phyloP scores from a whole-genome alignment of 2,113 vertebrate species.

The Protobothrops flavoviridis region DNA sequence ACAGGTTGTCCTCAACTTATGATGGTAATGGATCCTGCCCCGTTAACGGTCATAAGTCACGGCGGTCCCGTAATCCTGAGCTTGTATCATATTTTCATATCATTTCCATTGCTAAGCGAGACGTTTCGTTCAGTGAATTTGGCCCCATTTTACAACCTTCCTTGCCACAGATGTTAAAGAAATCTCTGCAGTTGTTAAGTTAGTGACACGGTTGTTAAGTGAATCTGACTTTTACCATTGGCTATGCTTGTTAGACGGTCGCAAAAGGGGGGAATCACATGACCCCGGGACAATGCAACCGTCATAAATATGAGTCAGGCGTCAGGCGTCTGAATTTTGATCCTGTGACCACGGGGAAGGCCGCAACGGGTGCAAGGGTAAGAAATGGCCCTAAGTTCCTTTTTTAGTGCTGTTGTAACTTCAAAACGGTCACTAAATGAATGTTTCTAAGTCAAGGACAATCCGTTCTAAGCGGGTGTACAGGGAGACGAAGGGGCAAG shows the following conservation, averaged over 20 bases:
- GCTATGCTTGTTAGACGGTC: neutral
- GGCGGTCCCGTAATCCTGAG: no score
- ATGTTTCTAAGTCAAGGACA: fast-evolving
- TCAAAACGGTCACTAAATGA: neutral
- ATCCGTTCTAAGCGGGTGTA: no score
- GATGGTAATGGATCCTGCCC: no score
- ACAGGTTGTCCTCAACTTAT: neutral
- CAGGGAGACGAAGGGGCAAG: neutral
- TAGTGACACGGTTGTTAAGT: neutral
- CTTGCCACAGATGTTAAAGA: fast-evolving
- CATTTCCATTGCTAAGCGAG: neutral
- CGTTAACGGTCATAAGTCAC: no score
- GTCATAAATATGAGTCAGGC: neutral
- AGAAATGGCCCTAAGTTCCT: neutral
- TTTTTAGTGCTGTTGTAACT: neutral
- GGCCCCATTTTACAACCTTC: neutral
- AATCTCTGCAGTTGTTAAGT: neutral
- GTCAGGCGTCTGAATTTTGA: neutral
- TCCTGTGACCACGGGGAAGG: neutral
- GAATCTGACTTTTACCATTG: neutral
- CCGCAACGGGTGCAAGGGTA: fast-evolving
- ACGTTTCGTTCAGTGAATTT: neutral
- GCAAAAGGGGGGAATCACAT: no score
- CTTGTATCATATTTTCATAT: neutral
- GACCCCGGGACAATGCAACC: neutral